Evolutionary conservation across 2,797 vertebrate genomes (phyloP).

Genomic region (Nyctalus aviator): DNA sequence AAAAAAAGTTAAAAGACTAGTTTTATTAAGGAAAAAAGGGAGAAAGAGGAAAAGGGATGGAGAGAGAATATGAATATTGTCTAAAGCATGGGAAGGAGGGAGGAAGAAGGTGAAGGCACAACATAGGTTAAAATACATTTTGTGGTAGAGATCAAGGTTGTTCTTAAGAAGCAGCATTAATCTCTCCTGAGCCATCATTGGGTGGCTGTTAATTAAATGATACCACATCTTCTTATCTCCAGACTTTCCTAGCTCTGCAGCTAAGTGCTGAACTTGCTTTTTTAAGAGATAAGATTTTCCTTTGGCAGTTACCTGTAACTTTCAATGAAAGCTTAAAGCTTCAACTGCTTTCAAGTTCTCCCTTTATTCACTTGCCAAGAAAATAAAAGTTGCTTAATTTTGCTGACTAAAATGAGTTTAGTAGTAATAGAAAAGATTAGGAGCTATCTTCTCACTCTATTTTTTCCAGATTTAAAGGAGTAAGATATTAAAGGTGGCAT

Average conservation of each 20-base stretch:
- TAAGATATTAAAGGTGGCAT: conserved; percentile 33
- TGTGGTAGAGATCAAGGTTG: conserved; percentile 46
- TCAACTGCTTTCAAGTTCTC: conserved; percentile 66
- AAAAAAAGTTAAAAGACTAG: conserved; percentile 28
- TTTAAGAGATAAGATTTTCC: conserved; percentile 81
- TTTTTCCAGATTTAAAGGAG: conserved; percentile 19
- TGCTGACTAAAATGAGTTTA: conserved; percentile 74
- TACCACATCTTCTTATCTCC: conserved; percentile 82
- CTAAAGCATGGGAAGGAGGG: neutral
- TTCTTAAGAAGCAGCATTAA: conserved; percentile 75
- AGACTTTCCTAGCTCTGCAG: conserved; percentile 71
- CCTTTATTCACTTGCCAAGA: conserved; percentile 66
- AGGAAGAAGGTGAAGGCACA: neutral
- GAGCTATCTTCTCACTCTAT: conserved; percentile 55
- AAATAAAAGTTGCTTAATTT: conserved; percentile 80
- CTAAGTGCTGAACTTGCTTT: conserved; percentile 80
- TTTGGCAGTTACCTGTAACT: conserved; percentile 81
- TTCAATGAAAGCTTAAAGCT: conserved; percentile 77
- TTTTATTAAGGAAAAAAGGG: neutral
- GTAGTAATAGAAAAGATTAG: conserved; percentile 72
- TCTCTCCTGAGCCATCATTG: conserved; percentile 78
- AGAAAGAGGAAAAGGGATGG: neutral
- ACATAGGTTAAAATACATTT: neutral
- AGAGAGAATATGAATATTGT: neutral
- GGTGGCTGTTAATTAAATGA: conserved; percentile 84